Percentiles rank a stretch among this genome's conserved stretches.
Evolutionary conservation across 1,140 invertebrate species (phyloP).

Genomic region (Penaeus vannamei): DNA sequence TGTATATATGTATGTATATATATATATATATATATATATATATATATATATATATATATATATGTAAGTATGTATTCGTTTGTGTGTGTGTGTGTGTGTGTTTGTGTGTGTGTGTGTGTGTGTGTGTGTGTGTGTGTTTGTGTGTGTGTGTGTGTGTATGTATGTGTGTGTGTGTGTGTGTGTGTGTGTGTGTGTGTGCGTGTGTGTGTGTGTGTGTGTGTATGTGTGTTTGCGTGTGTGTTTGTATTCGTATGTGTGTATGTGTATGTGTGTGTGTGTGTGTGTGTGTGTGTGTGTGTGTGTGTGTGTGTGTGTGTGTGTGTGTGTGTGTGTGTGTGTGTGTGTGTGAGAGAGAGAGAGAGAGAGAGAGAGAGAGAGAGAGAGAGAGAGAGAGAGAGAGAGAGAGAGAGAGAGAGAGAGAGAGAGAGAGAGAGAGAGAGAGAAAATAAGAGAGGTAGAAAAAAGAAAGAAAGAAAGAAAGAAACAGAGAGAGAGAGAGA

Average conservation of each 20-base stretch:
- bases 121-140: background rate
- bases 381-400: no score
- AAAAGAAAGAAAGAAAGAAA: no score
- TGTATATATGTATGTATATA: no score
- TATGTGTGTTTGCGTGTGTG: background rate
- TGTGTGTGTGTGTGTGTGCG: background rate
- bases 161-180: background rate
- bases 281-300: background rate
- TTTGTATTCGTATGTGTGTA: background rate
- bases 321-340: slow-evolving; percentile 1
- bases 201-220: background rate
- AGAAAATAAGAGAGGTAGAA: no score
- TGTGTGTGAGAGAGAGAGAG: background rate
- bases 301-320: background rate
- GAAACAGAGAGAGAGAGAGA: no score
- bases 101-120: background rate
- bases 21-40: no score
- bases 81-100: no score
- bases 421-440: no score
- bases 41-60: no score
- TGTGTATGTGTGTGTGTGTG: background rate
- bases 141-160: background rate
- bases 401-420: no score
- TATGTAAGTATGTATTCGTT: no score
- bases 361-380: background rate